phyloP scores from a whole-genome alignment of 2,888 invertebrate genomes.

The Rotaria socialis region DNA sequence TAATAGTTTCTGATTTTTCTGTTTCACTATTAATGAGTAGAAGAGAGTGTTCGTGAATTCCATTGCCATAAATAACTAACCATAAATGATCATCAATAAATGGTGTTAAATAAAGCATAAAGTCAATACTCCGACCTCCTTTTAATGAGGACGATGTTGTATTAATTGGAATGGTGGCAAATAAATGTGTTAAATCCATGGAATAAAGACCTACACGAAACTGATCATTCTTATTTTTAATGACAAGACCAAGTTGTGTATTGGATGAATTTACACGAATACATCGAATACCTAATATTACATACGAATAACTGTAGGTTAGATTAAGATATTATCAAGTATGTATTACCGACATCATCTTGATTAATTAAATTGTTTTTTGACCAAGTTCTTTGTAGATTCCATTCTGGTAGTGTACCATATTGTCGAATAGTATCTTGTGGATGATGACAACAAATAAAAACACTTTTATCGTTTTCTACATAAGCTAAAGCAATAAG shows the following conservation, averaged over 20 bases:
- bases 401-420: too few species aligned
- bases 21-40: neutral
- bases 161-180: neutral
- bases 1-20: neutral
- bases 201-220: neutral
- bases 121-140: neutral
- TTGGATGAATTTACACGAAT: neutral
- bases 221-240: neutral
- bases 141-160: neutral
- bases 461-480: too few species aligned
- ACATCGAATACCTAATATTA: neutral
- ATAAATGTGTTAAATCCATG: neutral
- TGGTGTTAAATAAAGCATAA: constrained; percentile 2
- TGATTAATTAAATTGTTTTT: neutral
- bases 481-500: too few species aligned
- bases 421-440: too few species aligned
- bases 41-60: neutral
- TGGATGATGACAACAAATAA: too few species aligned
- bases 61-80: neutral
- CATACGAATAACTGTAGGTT: neutral
- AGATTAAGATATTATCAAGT: too few species aligned
- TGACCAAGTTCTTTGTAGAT: neutral
- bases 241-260: neutral
- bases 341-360: neutral
- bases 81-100: neutral